Base-by-base conservation (phyloP, 1,140 invertebrate genomes). In the Metaphire vulgaris region DNA sequence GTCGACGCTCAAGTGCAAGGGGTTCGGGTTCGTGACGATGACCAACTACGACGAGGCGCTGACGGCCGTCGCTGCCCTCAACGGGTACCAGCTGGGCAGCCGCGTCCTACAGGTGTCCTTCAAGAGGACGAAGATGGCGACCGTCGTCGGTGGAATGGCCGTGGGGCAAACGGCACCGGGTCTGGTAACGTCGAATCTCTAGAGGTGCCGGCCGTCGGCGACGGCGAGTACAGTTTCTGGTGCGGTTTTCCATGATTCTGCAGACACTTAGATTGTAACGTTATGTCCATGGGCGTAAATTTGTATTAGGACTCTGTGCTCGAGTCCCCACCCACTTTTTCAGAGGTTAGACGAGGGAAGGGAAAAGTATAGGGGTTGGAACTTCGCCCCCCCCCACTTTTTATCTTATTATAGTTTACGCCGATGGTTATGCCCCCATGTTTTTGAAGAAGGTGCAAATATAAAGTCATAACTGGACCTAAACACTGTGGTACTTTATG, bases 1-100 rank as follows among this genome's bases (percentile, higher is more conserved):
- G 82, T 93, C 97, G 87, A 97, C 96, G 77, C 96, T 97, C 88
- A 99, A 99, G 88, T 99, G 97, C 90, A 99, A 98, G 88, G 97
- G 97, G 80, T 99, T 98, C 87, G 97, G 96, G n/a, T 98, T 99
- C 87, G 96, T 99, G 76, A 98, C 96, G 74, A 99, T 99, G 97
- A 98, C 95, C 82, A 98, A 98, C 87, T 99, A 99, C 88, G 96
- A 99, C 86, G 97, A 99, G 85, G 96, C 97, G 15, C 91, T 97
- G 31, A 92, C 97, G 77, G 97, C 97, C 74, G 99, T 99, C 82
- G 95, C 97, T 87, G 96, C 94, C 78, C 90, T 99, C 76, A 99
- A 99, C 88, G 97, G 97, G 72, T 98, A 97, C 88, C 96, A 94
- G 78, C 89, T 99, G 80, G 96, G 95, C 82, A 98, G 97, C 88